Evolutionary conservation across 2,888 invertebrate genomes (phyloP), one percentile per base, ranked within the genome.

Genomic region (Ferrisia virgata): DNA sequence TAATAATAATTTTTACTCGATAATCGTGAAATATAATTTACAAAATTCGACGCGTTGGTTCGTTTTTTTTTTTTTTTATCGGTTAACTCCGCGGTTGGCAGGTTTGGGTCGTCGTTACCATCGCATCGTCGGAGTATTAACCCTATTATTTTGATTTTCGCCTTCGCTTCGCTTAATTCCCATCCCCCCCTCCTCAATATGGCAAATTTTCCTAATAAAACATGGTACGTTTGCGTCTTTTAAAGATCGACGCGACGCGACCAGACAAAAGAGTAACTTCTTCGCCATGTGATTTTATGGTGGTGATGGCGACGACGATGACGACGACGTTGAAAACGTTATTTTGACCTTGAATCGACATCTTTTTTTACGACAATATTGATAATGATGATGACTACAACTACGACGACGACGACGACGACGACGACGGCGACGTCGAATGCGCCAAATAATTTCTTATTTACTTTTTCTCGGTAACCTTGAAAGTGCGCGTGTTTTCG

Each of bases 291-390:
- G 43, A 43, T 13, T 43, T 43, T 13, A 15, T 8, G 36, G 36
- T n/a, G n/a, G n/a, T n/a, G n/a, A n/a, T n/a, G n/a, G n/a, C n/a
- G n/a, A n/a, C n/a, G n/a, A n/a, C n/a, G n/a, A n/a, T n/a, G n/a
- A n/a, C n/a, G n/a, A 11, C 58, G 43, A 9, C 58, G 25, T 11
- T 28, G 53, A 18, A 18, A 64, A 22, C 58, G 28, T 33, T 72
- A 33, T 72, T 72, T 72, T 25, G 72, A 72, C 72, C 72, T 72
- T 72, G 72, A 72, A 33, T 72, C 72, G 72, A 72, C 72, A 72
- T 72, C 33, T 13, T 31, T 22, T 13, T 15, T 64, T 64, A 33
- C 33, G 3, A 11, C n/a, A 13, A n/a, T n/a, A n/a, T n/a, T n/a
- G n/a, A n/a, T n/a, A n/a, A n/a, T n/a, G n/a, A n/a, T n/a, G n/a